Base-by-base conservation (phyloP, 30 jellyfish, hydroid and myxozoan species). In the Turritopsis rubra region DNA sequence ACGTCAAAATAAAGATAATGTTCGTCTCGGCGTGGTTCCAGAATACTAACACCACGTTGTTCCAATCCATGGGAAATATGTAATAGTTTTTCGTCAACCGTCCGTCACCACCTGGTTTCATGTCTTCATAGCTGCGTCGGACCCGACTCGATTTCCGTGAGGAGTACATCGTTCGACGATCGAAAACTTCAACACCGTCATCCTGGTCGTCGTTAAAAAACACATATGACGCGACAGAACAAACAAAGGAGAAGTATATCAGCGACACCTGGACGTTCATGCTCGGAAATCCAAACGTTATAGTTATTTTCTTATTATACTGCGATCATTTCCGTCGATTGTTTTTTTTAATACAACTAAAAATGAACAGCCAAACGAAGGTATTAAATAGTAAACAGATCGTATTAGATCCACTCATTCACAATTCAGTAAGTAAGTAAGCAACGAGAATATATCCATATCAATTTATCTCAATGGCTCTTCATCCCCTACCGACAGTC, bases 1-100 rank as follows among this genome's bases (percentile, higher is more conserved):
- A 91, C 26, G 98, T 87, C 79, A 91, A 18, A 7, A 91, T 84
- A 65, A 87, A 91, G 41, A 91, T 73, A 72, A 85, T 90, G 28
- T 75, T 82, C 80, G 91, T 79, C 23, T 77, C 86, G 70, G 72
- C 65, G 53, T 87, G 85, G 53, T 94, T 91, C 98, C 98, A 91
- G 13, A 83, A 83, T 26, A 91, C 98, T 73, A 91, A 74, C 0
- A 96, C 98, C 71, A 75, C 72, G n/a, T 52, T 86, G 76, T 84
- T 82, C 20, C 92, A 79, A 80, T 91, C 96, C 52, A 77, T 85
- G 21, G 80, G 88, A 24, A 88, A 53, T 8, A 80, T 60, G 19
- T 7, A 27, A 68, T 41, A 41, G 13, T 41, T 41, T 41, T 41
- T 5, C 5, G 13, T 41, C 60, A 41, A 41, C 13, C 60, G 60